Evolutionary conservation across 2,113 vertebrate species (phyloP).

Genomic region (Nothobranchius furzeri): DNA sequence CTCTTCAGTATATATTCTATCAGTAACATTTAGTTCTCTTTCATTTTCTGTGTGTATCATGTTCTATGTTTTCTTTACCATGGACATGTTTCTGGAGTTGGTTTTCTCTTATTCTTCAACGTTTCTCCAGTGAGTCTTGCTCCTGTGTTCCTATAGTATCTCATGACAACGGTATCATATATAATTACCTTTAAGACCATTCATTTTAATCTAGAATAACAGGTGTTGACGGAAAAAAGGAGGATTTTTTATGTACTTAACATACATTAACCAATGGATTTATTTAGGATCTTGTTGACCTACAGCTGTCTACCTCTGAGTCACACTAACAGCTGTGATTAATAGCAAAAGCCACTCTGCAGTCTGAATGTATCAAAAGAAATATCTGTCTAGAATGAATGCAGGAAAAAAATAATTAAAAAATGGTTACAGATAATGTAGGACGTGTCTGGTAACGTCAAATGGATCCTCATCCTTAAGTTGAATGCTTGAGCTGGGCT

Average conservation of each 20-base stretch:
- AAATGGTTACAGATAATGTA: slow-evolving; percentile 53
- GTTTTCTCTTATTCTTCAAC: neutral
- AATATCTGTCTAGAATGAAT: slow-evolving; percentile 39
- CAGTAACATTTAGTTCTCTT: too few species aligned
- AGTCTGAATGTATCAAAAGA: slow-evolving; percentile 13
- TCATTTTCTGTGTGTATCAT: too few species aligned
- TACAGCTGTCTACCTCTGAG: slow-evolving; percentile 19
- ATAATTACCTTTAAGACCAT: slow-evolving; percentile 29
- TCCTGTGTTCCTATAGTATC: neutral
- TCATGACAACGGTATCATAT: neutral
- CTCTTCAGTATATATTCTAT: too few species aligned
- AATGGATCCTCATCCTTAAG: slow-evolving; percentile 58
- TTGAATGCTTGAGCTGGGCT: slow-evolving; percentile 41
- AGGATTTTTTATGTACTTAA: slow-evolving; percentile 34
- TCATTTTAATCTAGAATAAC: slow-evolving; percentile 25
- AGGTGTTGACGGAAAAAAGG: slow-evolving; percentile 11
- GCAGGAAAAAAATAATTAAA: slow-evolving; percentile 60
- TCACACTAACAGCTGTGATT: slow-evolving; percentile 18
- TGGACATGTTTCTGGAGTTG: too few species aligned
- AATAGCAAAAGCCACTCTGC: slow-evolving; percentile 10
- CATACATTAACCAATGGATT: slow-evolving; percentile 20
- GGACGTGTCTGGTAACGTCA: slow-evolving; percentile 53
- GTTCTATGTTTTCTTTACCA: neutral
- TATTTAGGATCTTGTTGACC: slow-evolving; percentile 26
- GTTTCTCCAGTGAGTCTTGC: neutral